Evolutionary conservation across 2,888 invertebrate genomes (phyloP).

Genomic region (Synanthedon andrenaeformis): DNA sequence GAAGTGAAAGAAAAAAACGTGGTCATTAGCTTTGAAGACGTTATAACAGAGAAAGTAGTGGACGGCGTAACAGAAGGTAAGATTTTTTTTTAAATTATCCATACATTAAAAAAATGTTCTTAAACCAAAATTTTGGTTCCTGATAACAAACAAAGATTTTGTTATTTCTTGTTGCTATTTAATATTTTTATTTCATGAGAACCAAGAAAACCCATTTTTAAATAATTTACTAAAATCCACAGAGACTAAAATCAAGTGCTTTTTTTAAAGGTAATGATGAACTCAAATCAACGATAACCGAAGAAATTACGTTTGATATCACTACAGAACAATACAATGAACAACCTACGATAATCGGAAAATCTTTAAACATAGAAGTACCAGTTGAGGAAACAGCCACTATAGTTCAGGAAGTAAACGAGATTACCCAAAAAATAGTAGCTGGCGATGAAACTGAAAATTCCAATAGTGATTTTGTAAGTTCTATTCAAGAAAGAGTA

Average conservation of each 20-base stretch:
- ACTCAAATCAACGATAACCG: slow-evolving; percentile 4
- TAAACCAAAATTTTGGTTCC: background rate
- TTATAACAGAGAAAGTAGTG: slow-evolving; percentile 8
- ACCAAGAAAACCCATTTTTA: too few species aligned
- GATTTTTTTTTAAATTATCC: background rate
- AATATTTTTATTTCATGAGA: too few species aligned
- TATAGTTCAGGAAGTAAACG: slow-evolving; percentile 3
- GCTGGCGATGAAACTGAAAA: slow-evolving; percentile 10
- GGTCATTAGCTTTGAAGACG: slow-evolving; percentile 1
- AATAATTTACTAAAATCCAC: too few species aligned
- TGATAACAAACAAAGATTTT: too few species aligned
- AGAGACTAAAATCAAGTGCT: too few species aligned
- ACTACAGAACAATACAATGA: slow-evolving; percentile 5
- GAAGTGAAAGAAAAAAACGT: background rate
- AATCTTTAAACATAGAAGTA: slow-evolving; percentile 8
- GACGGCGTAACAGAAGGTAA: slow-evolving; percentile 6
- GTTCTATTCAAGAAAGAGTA: slow-evolving; percentile 5
- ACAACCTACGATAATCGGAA: slow-evolving; percentile 2
- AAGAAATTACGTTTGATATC: slow-evolving; percentile 7
- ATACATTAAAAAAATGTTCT: background rate
- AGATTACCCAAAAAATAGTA: slow-evolving; percentile 2
- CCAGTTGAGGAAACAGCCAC: slow-evolving; percentile 3
- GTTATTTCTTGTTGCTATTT: too few species aligned
- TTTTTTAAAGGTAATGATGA: too few species aligned
- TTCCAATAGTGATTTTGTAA: slow-evolving; percentile 9